These are phyloP conservation scores for Ameiurus melas DNA, from an alignment of 2,113 vertebrate species.

Conservation along the genomic window DNA sequence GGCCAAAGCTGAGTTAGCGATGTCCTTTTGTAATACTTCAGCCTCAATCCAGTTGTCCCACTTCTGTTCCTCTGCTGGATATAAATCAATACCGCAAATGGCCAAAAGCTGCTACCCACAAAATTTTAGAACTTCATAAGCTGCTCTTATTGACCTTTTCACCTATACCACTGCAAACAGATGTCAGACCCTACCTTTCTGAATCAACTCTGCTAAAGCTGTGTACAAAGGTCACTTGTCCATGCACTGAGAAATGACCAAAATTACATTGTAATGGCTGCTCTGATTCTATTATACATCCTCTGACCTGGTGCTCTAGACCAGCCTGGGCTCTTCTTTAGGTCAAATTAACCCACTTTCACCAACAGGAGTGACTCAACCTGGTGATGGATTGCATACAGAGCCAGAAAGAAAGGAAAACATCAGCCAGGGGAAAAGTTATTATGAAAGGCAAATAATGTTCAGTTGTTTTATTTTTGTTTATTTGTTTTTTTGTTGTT, in stretches of 20 bases:
- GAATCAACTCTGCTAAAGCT: not conserved
- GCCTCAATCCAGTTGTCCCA: not conserved
- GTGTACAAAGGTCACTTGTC: conserved; percentile 16
- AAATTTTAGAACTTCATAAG: not conserved
- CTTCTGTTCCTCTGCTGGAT: not conserved
- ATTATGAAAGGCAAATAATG: not conserved
- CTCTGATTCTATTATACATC: conserved; percentile 12
- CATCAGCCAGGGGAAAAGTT: not conserved
- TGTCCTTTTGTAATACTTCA: not conserved
- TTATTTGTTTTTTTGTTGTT: too few species aligned
- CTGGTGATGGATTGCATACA: not conserved
- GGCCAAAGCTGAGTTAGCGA: not conserved
- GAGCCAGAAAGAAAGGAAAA: not conserved
- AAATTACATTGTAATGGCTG: not conserved
- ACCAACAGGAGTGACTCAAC: not conserved
- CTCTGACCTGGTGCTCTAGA: not conserved
- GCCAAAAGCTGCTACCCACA: not conserved
- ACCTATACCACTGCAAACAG: not conserved
- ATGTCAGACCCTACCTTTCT: not conserved
- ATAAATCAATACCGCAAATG: not conserved
- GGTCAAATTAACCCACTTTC: conserved; percentile 2
- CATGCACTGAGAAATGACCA: not conserved
- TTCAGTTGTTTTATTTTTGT: too few species aligned
- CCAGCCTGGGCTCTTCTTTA: not conserved
- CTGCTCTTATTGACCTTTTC: not conserved